A percentile compares a stretch with the other conserved stretches of the same genome.
phyloP scores from a whole-genome alignment of 2,113 vertebrate species.

The Glareola pratincola region DNA sequence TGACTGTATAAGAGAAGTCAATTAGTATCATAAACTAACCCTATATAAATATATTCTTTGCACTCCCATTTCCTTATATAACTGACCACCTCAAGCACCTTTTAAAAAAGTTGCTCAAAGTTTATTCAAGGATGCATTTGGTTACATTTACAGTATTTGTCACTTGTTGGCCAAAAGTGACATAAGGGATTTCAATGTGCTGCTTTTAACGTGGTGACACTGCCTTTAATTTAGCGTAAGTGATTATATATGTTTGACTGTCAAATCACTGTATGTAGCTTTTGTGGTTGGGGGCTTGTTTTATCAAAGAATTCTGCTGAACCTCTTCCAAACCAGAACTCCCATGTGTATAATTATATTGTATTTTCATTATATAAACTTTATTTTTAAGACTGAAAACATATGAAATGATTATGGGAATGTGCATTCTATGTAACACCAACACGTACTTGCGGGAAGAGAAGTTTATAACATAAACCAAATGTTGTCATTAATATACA shows the following conservation, averaged over 20 bases:
- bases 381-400: constrained; percentile 67
- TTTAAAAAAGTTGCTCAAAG: not conserved
- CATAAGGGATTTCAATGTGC: constrained; percentile 15
- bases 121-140: constrained; percentile 47
- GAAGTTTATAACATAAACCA: constrained; percentile 3
- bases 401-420: constrained; percentile 61
- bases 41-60: not conserved
- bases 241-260: constrained; percentile 63
- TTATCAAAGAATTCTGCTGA: constrained; percentile 69
- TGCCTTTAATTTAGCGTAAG: constrained; percentile 66
- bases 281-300: constrained; percentile 63
- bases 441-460: constrained; percentile 20
- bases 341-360: constrained; percentile 66
- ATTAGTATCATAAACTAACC: not conserved
- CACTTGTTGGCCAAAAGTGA: constrained; percentile 30
- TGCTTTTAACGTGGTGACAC: constrained; percentile 36
- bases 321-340: constrained; percentile 66
- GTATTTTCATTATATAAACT: constrained; percentile 66
- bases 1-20: not conserved
- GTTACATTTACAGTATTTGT: constrained; percentile 24
- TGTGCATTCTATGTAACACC: not conserved
- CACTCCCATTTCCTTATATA: not conserved
- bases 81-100: not conserved
- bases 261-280: constrained; percentile 59
- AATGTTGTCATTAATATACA: constrained; percentile 11